phyloP scores from a whole-genome alignment of 2,797 vertebrate species.

The Gymnopithys bicolor region DNA sequence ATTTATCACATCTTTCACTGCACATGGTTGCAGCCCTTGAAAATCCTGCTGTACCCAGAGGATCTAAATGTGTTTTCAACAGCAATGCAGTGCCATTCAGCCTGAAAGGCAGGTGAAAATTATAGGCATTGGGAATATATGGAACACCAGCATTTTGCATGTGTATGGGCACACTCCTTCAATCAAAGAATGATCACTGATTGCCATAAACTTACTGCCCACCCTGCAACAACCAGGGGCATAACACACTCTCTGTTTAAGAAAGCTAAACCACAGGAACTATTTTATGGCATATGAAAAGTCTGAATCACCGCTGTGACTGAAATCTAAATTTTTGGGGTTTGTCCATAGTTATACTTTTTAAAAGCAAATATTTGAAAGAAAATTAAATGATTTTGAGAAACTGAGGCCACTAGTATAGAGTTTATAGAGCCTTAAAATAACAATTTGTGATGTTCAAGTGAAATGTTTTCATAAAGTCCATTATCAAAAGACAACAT shows the following conservation, averaged over 20 bases:
- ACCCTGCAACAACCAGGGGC: background rate
- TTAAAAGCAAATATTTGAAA: background rate
- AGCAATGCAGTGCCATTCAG: background rate
- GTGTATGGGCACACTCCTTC: background rate
- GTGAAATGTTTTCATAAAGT: background rate
- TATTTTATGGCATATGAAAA: background rate
- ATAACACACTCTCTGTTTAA: background rate
- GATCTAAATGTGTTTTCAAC: conserved; percentile 25
- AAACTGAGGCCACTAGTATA: background rate
- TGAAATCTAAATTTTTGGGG: background rate
- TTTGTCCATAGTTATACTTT: background rate
- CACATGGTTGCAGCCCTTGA: conserved; percentile 22
- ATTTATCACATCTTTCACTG: conserved; percentile 41
- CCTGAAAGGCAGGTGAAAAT: conserved; percentile 6
- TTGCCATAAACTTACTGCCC: conserved; percentile 29
- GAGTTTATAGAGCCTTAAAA: background rate
- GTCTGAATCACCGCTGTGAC: background rate
- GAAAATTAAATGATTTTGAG: background rate
- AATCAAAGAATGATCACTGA: background rate
- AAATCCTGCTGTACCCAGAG: conserved; percentile 21
- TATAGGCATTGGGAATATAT: background rate
- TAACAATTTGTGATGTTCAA: background rate
- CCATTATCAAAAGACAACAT: background rate
- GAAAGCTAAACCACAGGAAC: background rate
- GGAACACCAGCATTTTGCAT: background rate